Percentiles rank a stretch among this genome's conserved stretches.
phyloP scores from a whole-genome alignment of 1,140 invertebrate genomes.

The Procambarus clarkii region DNA sequence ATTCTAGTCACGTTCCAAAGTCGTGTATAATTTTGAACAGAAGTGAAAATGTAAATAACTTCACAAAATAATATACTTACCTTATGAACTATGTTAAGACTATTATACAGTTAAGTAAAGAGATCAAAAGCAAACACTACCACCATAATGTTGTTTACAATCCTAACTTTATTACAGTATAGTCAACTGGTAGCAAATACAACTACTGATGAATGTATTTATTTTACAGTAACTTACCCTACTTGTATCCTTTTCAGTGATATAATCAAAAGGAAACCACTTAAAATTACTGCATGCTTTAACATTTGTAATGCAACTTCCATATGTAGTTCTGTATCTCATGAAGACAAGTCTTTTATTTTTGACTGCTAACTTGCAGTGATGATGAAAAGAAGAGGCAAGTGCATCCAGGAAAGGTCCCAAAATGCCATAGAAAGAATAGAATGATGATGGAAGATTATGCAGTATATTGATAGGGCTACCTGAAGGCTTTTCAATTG shows the following conservation, averaged over 20 bases:
- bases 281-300: constrained; percentile 16
- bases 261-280: constrained; percentile 13
- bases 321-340: too few species aligned
- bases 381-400: too few species aligned
- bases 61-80: background rate
- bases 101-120: background rate
- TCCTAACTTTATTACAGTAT: background rate
- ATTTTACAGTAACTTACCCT: constrained; percentile 15
- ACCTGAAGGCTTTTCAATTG: too few species aligned
- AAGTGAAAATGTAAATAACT: background rate
- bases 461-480: too few species aligned
- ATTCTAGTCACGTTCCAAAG: too few species aligned
- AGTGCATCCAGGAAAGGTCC: too few species aligned
- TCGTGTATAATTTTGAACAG: too few species aligned
- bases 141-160: background rate
- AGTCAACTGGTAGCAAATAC: background rate
- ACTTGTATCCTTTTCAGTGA: constrained; percentile 34
- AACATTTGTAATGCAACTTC: background rate
- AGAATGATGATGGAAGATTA: too few species aligned
- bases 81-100: background rate
- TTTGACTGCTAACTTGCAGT: too few species aligned
- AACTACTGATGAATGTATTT: background rate
- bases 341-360: too few species aligned
- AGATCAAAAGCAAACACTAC: background rate
- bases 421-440: too few species aligned